Conservation (phyloP, 2,888 invertebrate genomes). For the Drosophila flavopinicola region DNA sequence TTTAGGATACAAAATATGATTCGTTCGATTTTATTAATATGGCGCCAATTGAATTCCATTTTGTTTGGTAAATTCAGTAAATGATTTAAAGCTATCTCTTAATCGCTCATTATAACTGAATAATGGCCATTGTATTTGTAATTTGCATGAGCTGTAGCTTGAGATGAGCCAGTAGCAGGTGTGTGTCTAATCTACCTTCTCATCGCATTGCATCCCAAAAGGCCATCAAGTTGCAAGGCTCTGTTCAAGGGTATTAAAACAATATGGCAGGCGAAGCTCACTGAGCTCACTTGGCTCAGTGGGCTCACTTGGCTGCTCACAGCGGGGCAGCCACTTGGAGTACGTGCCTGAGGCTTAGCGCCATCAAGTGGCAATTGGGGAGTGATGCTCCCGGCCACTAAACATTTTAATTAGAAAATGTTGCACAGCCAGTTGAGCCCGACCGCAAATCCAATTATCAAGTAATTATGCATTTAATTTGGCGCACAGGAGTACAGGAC, state of each 20-base stretch:
- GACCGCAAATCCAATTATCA: conserved; percentile 77
- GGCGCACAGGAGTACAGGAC: conserved; percentile 10
- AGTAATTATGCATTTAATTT: conserved; percentile 78
- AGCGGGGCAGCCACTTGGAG: conserved; percentile 48
- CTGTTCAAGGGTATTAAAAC: conserved; percentile 23
- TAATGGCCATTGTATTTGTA: neutral
- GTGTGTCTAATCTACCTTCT: neutral
- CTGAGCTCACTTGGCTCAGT: conserved; percentile 13
- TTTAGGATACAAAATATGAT: too few species aligned
- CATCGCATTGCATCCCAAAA: neutral
- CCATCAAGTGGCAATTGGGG: conserved; percentile 55
- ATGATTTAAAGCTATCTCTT: neutral
- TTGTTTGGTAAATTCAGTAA: too few species aligned
- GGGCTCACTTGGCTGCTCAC: conserved; percentile 31
- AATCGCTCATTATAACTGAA: neutral
- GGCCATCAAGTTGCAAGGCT: neutral
- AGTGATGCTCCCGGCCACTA: conserved; percentile 53
- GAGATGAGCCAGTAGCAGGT: neutral
- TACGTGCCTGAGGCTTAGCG: conserved; percentile 69
- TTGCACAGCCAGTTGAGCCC: conserved; percentile 70
- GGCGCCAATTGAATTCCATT: too few species aligned
- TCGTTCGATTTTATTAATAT: too few species aligned
- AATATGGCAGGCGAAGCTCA: conserved; percentile 21
- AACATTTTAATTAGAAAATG: conserved; percentile 80
- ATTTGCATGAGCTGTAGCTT: neutral